These are phyloP conservation scores for Sprattus sprattus DNA, from an alignment of 2,113 vertebrate species.

Conservation along the genomic window DNA sequence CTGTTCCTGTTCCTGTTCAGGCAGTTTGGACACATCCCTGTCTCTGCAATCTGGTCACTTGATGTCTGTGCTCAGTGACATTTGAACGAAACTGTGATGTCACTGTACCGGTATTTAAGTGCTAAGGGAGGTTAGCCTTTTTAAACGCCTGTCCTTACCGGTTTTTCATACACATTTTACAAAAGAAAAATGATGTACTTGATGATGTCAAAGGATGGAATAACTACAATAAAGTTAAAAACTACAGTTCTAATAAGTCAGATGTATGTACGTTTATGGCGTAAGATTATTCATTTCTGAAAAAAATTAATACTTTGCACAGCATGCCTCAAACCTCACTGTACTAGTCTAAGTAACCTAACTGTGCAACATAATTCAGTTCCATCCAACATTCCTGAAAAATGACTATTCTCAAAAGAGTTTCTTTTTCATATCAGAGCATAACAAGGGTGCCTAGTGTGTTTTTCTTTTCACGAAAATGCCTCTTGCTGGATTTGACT, in stretches of 20 bases:
- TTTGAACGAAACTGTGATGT: conserved; percentile 1
- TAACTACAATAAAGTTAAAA: too few species aligned
- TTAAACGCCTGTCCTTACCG: not conserved
- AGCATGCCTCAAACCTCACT: not conserved
- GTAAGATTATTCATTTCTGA: not conserved
- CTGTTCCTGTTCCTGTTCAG: not conserved
- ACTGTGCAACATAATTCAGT: not conserved
- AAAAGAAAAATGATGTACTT: not conserved
- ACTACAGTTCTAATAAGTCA: too few species aligned
- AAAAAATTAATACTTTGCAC: not conserved
- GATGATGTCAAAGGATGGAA: too few species aligned
- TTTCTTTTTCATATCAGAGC: not conserved
- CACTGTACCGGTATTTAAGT: not conserved
- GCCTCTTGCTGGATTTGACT: not conserved
- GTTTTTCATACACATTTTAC: not conserved
- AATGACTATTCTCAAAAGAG: not conserved
- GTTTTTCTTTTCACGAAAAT: not conserved
- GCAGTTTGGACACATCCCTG: not conserved
- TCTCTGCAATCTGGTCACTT: not conserved
- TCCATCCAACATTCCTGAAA: not conserved
- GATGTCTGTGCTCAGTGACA: not conserved
- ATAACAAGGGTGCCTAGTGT: not conserved
- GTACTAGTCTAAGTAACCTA: not conserved
- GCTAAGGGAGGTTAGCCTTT: not conserved
- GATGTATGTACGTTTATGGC: too few species aligned